Evolutionary conservation across 2,797 vertebrate genomes (phyloP), one percentile per base, ranked within the genome.

Genomic region (Hozukius guyotensis): DNA sequence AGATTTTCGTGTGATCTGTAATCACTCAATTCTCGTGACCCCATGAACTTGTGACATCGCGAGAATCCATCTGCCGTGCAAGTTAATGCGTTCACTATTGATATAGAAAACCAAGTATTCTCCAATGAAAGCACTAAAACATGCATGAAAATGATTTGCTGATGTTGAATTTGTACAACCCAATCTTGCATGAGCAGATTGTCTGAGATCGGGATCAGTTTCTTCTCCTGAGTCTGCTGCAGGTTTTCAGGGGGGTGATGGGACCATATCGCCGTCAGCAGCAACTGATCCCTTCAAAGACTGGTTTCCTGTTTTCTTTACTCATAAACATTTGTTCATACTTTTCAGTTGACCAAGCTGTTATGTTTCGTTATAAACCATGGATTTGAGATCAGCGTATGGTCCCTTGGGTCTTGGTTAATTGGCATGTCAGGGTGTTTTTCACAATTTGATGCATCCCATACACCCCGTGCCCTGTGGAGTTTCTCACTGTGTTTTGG

Each of bases 361-460:
- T 62, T 81, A 64, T 25, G 70, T 27, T 68, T 76, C 46, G 72
- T 81, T 66, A 27, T 81, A 78, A 89, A n/a, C 62, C 0, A 12
- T 79, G 62, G 77, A 72, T 73, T 78, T 77, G 53, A 77, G 72
- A 80, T 83, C 73, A 49, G 71, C 2, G 14, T 34, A 27, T 36
- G 52, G 57, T 16, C 53, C 34, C 55, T 3, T 13, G 57, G 55
- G 46, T 73, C 49, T 73, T 52, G 70, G 67, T 34, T 86, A 84
- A 83, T 73, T 63, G 64, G 63, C 74, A 68, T 80, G 88, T 91
- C 85, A 77, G 55, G 32, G 71, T 77, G 69, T 78, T 88, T 88
- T 85, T 78, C 36, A 46, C 64, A 75, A 9, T 63, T 64, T 90
- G 88, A 93, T 78, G 70, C 49, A 65, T 82, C 70, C 76, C 90